A percentile compares a stretch with the other conserved stretches of the same genome.
Evolutionary conservation across 2,888 invertebrate genomes (phyloP).

Genomic region (Escarpia spicata): DNA sequence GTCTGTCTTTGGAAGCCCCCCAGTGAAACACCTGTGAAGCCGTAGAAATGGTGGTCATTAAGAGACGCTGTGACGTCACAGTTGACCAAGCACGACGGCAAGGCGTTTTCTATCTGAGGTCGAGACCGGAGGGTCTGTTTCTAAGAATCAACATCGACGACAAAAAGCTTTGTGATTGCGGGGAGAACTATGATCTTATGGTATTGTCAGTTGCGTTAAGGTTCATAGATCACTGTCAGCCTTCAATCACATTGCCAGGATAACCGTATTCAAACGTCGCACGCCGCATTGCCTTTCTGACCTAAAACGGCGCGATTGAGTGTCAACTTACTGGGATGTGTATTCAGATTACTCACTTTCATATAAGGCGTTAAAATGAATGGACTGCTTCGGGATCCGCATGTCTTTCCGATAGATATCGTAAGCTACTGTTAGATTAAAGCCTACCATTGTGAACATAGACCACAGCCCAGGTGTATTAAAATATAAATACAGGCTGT

Average conservation of each 20-base stretch:
- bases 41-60: neutral
- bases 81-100: neutral
- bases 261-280: neutral
- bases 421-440: no score
- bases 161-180: neutral
- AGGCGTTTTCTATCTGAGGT: neutral
- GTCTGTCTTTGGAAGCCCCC: neutral
- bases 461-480: no score
- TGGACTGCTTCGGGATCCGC: neutral
- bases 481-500: no score
- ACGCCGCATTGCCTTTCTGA: neutral
- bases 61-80: neutral
- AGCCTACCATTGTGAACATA: no score
- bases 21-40: neutral
- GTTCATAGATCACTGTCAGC: neutral
- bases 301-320: neutral
- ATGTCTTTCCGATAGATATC: neutral
- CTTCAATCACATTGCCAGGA: neutral
- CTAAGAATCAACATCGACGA: neutral
- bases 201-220: neutral
- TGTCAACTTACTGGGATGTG: neutral
- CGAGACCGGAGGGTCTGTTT: neutral
- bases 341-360: slow-evolving; percentile 1
- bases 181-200: neutral
- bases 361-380: neutral